A percentile compares a stretch with the other conserved stretches of the same genome.
phyloP scores from a whole-genome alignment of 2,888 invertebrate genomes.

The Drosophila eohydei region DNA sequence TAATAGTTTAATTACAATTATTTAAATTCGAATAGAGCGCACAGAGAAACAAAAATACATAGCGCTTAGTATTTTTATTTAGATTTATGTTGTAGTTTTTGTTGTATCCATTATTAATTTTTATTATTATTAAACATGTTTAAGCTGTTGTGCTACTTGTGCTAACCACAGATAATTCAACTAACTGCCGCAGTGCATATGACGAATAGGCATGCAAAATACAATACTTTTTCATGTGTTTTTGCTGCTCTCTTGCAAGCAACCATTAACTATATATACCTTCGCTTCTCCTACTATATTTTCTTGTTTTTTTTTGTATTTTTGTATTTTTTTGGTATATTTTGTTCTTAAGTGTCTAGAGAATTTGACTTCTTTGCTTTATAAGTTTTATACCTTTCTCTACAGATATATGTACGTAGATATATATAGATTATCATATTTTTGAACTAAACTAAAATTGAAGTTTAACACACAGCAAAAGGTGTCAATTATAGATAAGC shows the following conservation, averaged over 20 bases:
- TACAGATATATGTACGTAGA: conserved; percentile 3
- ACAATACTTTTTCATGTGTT: conserved; percentile 56
- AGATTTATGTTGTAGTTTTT: conserved; percentile 10
- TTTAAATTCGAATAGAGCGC: conserved; percentile 78
- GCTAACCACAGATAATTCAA: conserved; percentile 62
- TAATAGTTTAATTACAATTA: conserved; percentile 68
- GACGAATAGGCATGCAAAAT: conserved; percentile 41
- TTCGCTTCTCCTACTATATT: conserved; percentile 5
- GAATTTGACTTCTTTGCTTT: conserved; percentile 78
- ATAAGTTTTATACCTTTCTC: conserved; percentile 21
- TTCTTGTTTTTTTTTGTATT: conserved; percentile 20
- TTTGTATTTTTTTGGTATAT: conserved; percentile 48
- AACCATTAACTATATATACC: conserved; percentile 51
- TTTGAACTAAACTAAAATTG: conserved; percentile 65
- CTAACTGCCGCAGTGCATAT: conserved; percentile 52
- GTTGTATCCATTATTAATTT: background rate
- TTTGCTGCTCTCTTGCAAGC: conserved; percentile 16
- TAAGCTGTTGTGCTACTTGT: conserved; percentile 49
- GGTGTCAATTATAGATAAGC: conserved; percentile 37
- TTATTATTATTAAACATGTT: conserved; percentile 32
- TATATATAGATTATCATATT: conserved; percentile 3
- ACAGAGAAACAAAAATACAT: conserved; percentile 59
- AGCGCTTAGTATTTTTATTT: conserved; percentile 71
- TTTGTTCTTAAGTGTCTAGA: conserved; percentile 68
- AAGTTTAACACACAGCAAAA: conserved; percentile 63